Evolutionary conservation across 2,888 invertebrate species (phyloP), one percentile per base, ranked within the genome.

Genomic region (Xylota segnis): DNA sequence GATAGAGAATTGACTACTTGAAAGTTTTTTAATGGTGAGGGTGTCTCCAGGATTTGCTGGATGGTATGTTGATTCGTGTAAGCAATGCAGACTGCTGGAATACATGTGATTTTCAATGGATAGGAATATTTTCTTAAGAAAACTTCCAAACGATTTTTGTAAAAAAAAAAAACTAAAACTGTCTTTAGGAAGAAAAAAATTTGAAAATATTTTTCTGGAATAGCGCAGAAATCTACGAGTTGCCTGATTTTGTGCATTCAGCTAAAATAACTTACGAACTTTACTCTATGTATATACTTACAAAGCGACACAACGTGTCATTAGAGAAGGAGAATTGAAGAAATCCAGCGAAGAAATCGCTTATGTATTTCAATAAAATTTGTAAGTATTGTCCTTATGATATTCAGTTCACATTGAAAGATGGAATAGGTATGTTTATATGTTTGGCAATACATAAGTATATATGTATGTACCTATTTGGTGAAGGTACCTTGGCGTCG

Each of bases 1-100:
- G 71, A 82, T 86, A 56, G 71, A 71, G 75, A 81, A 71, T 81
- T 75, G 75, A 84, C 79, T 79, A 74, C 83, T 79, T 83, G 72
- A 78, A 83, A 78, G 83, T 83, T 83, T 72, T 34, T 68, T 43
- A 77, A 66, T 65, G 71, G 72, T 18, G 66, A 9, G 72, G 66
- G 77, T 72, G 59, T 81, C 61, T 68, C 61, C 66, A 16, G 40
- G 58, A 18, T 23, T 56, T 58, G 66, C 58, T 75, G 29, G 52
- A 29, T 54, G 23, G n/a, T 61, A 37, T 74, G 34, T 63, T 40
- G 47, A 70, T 68, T 70, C 45, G 61, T 54, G 68, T 68, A 68
- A 68, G 81, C 54, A 68, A 76, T 82, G 75, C 68, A 75, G 81
- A 82, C 76, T 70, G 70, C 76, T 56, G 63, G 27, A 56, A 47